Base-by-base conservation (phyloP, 2,113 vertebrate genomes). In the Myocastor coypus region DNA sequence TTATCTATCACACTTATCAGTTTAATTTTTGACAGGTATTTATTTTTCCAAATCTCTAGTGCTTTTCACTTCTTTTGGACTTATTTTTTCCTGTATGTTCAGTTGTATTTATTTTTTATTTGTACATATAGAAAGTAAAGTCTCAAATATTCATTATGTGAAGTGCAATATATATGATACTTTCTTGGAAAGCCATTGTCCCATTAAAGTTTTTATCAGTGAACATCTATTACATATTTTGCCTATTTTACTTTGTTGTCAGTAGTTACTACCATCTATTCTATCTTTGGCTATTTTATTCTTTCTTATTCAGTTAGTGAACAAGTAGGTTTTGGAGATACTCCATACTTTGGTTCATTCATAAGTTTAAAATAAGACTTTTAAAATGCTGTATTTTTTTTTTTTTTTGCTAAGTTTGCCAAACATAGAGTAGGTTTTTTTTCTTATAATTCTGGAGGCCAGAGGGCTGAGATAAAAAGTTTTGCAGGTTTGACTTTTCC, bases 231-330 rank as follows among this genome's bases (percentile, higher is more conserved):
- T 30, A 87, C 55, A 73, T 26, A n/a, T n/a, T 91, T 91, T 57
- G 8, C 57, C 12, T 16, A 46, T 55, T 81, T 84, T 57, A 37
- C 22, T 86, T 83, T 89, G 16, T 34, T 32, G 32, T 84, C 92
- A 81, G 42, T 87, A 52, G 78, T 81, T 94, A 17, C 52, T 88
- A 30, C 28, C 71, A n/a, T 16, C 26, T 50, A 32, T 46, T 71
- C 24, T 92, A 42, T 52, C 40, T 61, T 63, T 71, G 28, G 37
- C 57, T 40, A 24, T 91, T 63, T 82, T 17, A 82, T 91, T 26
- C 40, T 73, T 96, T 82, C 71, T 97, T 46, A 91, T 87, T 88
- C 22, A 77, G 24, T 63, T 69, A 86, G 28, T 71, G 52, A 92
- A 82, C 22, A 77, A 77, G 87, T 66, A 83, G 37, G 28, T 2